Percentiles rank a stretch among this genome's conserved stretches.
Conservation (phyloP, 2,113 vertebrate species). For the Upupa epops region DNA sequence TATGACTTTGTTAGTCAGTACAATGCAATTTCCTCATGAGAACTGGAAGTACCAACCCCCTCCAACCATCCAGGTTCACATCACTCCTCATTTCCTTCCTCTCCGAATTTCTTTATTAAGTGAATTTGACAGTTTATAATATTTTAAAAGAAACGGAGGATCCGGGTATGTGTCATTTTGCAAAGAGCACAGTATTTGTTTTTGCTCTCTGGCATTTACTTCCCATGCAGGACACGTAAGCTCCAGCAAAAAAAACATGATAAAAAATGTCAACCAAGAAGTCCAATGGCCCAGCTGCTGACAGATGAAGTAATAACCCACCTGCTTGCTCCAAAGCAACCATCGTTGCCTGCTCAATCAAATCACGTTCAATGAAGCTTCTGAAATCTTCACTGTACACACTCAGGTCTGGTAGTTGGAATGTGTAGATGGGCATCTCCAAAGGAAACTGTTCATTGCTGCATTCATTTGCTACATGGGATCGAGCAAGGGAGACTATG, state of each 20-base stretch:
- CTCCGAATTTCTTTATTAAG: neutral
- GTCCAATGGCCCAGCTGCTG: neutral
- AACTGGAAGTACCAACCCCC: neutral
- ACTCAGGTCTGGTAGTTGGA: conserved; percentile 96
- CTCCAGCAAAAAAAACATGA: neutral
- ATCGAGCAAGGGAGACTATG: conserved; percentile 93
- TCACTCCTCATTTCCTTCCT: neutral
- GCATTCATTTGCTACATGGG: conserved; percentile 93
- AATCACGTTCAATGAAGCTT: conserved; percentile 94
- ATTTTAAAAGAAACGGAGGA: neutral
- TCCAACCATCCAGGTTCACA: neutral
- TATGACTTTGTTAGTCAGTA: neutral
- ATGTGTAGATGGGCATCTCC: conserved; percentile 99
- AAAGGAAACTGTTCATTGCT: conserved; percentile 93
- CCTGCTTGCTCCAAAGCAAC: conserved; percentile 96
- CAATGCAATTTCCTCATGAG: neutral
- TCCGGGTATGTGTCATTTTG: neutral
- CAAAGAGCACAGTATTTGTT: neutral
- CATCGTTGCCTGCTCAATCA: conserved; percentile 98
- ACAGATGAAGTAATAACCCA: conserved; percentile 52
- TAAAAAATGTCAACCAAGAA: neutral
- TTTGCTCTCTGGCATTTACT: neutral
- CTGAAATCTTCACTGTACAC: conserved; percentile 98
- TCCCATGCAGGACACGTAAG: neutral
- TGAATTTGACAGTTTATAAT: neutral